phyloP scores from a whole-genome alignment of 2,113 vertebrate genomes.

The Coregonus clupeaformis region DNA sequence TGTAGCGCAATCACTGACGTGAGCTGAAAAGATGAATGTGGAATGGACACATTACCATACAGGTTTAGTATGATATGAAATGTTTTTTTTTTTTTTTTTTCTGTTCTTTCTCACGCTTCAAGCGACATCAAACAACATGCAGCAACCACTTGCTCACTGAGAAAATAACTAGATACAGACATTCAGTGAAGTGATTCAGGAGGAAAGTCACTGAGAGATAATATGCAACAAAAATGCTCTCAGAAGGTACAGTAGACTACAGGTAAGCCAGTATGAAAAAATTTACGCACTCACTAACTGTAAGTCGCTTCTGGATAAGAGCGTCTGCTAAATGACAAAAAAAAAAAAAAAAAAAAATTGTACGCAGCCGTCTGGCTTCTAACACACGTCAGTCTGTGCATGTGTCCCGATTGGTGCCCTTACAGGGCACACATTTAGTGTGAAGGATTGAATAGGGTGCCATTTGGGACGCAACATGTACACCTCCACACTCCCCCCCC shows the following conservation, averaged over 20 bases:
- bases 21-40: conserved; percentile 24
- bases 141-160: conserved; percentile 10
- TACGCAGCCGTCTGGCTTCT: conserved; percentile 49
- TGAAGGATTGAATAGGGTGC: no score
- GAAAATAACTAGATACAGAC: conserved; percentile 40
- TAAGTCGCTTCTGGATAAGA: no score
- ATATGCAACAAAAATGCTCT: conserved; percentile 61
- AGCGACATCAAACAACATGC: conserved; percentile 51
- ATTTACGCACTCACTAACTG: no score
- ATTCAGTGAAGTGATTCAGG: conserved; percentile 6
- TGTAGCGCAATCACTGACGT: conserved; percentile 31
- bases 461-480: background rate
- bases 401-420: no score
- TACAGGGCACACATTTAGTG: no score
- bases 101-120: background rate
- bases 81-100: conserved; percentile 5
- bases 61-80: conserved; percentile 25
- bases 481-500: conserved; percentile 21
- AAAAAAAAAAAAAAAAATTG: no score
- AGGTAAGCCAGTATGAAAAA: no score
- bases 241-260: conserved; percentile 44
- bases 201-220: conserved; percentile 52
- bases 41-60: conserved; percentile 16
- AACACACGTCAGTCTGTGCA: conserved; percentile 53
- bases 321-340: no score